Percentiles rank a stretch among this genome's conserved stretches.
These are phyloP conservation scores for Corythornis madagascariensis DNA, from an alignment of 2,113 vertebrate genomes.

Conservation along the genomic window DNA sequence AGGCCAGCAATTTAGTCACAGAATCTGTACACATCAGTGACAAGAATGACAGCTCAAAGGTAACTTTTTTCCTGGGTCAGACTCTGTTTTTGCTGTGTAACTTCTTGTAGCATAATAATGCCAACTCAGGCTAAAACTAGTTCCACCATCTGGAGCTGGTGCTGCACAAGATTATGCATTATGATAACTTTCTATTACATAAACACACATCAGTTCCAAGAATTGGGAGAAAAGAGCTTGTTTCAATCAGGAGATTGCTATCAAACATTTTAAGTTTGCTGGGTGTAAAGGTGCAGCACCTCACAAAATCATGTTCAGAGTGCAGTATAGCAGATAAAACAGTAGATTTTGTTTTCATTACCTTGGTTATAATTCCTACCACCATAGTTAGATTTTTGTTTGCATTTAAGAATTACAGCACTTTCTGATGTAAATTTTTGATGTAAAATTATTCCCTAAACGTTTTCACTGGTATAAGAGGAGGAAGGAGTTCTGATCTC, in stretches of 20 bases:
- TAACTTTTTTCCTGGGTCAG: not conserved
- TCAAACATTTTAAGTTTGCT: not conserved
- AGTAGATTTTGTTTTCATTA: not conserved
- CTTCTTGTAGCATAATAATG: not conserved
- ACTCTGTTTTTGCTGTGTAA: not conserved
- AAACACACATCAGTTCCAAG: not conserved
- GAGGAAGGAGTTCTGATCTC: not conserved
- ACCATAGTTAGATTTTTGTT: not conserved
- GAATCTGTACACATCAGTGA: not conserved
- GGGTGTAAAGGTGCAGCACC: not conserved
- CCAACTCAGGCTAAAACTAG: not conserved
- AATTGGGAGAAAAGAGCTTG: not conserved
- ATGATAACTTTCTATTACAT: not conserved
- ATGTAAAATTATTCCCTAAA: not conserved
- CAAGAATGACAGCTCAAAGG: not conserved
- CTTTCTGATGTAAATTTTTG: not conserved
- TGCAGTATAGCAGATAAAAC: not conserved
- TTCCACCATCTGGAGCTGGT: not conserved
- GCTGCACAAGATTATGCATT: not conserved
- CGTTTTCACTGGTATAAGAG: not conserved
- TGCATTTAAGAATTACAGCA: not conserved
- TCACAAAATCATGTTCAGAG: not conserved
- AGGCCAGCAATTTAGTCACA: not conserved
- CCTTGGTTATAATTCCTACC: not conserved
- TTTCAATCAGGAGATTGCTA: not conserved